A percentile compares a stretch with the other conserved stretches of the same genome.
Conservation (phyloP, 1,140 invertebrate genomes). For the Sycophaga agraensis region DNA sequence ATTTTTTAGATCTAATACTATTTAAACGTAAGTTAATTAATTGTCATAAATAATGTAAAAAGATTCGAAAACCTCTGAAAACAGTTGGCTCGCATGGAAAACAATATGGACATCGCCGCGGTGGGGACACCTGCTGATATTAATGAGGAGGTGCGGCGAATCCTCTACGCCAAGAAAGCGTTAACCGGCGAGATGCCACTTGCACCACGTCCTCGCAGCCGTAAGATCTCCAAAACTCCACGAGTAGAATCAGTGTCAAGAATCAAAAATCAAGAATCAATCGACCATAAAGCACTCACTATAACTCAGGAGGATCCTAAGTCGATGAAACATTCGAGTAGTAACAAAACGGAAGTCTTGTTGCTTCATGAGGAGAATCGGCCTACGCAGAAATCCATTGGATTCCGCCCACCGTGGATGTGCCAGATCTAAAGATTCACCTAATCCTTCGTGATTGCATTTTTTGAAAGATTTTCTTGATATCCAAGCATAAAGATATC, state of each 20-base stretch:
- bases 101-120: slow-evolving; percentile 43
- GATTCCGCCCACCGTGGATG: slow-evolving; percentile 35
- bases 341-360: slow-evolving; percentile 33
- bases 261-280: no score
- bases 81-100: slow-evolving; percentile 44
- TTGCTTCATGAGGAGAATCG: slow-evolving; percentile 31
- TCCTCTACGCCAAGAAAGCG: slow-evolving; percentile 5
- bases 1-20: no score
- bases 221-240: not conserved
- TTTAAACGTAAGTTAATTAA: no score
- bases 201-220: slow-evolving; percentile 5
- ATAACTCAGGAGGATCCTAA: no score
- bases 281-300: no score
- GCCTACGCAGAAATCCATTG: slow-evolving; percentile 28
- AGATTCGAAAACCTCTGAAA: no score
- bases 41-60: no score
- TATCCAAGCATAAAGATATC: no score
- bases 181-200: not conserved
- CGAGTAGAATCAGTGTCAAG: not conserved
- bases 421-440: slow-evolving; percentile 24
- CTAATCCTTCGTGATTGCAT: no score
- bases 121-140: slow-evolving; percentile 46
- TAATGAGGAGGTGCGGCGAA: slow-evolving; percentile 43
- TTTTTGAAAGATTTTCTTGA: no score
- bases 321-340: not conserved